phyloP scores from a whole-genome alignment of 1,140 invertebrate species.

The Kradibia gibbosae region DNA sequence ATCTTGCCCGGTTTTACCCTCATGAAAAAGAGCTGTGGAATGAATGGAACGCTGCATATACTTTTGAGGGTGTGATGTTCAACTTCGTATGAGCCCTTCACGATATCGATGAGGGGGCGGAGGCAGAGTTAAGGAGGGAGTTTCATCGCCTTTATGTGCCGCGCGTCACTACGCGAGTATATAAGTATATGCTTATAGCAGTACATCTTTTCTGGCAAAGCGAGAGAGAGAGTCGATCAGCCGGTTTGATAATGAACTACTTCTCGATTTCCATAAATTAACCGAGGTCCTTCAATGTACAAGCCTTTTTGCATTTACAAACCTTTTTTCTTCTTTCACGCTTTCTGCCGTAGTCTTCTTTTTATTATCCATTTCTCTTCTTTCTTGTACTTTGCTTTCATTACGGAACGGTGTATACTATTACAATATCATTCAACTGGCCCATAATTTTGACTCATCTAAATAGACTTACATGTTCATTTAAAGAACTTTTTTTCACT shows the following conservation, averaged over 20 bases:
- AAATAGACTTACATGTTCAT: not conserved
- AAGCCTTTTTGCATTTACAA: constrained; percentile 2
- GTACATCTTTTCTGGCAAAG: not conserved
- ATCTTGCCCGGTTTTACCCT: not conserved
- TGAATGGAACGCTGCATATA: too few relatives aligned
- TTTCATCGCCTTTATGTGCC: not conserved
- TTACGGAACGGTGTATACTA: not conserved
- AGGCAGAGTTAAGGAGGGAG: not conserved
- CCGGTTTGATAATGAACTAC: constrained; percentile 54
- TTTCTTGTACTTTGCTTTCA: not conserved
- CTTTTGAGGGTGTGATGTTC: too few relatives aligned
- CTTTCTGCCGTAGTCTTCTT: not conserved
- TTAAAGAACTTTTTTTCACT: not conserved
- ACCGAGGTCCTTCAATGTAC: constrained; percentile 22
- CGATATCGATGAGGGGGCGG: not conserved
- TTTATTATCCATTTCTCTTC: not conserved
- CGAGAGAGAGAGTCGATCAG: constrained; percentile 49
- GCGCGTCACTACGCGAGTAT: constrained; percentile 13
- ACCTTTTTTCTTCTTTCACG: not conserved
- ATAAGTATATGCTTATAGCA: constrained; percentile 30
- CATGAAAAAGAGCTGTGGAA: not conserved
- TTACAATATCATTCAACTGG: not conserved
- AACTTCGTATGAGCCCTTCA: not conserved
- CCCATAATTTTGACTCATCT: not conserved
- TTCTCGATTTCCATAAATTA: constrained; percentile 63